Evolutionary conservation across 2,888 invertebrate genomes (phyloP), one percentile per base, ranked within the genome.

Genomic region (Mimas tiliae): DNA sequence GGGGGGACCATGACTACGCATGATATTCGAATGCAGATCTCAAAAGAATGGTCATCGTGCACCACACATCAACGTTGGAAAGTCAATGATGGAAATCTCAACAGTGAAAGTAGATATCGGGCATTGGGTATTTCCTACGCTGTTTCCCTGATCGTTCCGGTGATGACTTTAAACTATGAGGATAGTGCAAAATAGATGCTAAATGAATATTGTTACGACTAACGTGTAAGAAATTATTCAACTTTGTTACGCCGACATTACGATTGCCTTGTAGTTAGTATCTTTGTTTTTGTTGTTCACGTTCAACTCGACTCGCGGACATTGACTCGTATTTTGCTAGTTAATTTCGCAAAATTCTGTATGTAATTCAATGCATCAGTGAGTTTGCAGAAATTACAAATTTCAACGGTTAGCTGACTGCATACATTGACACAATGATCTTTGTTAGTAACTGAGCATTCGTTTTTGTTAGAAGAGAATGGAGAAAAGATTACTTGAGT

Each of bases 51-150:
- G 77, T 78, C 80, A 79, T 77, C 85, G 75, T 74, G 66, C 72
- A 74, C 69, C 72, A 80, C 83, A 83, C 84, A 85, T 87, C 80
- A 82, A 82, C 86, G 88, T 90, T 92, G 90, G 93, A 68, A 64
- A 69, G 68, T 68, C 64, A n/a, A 55, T 65, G 65, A 62, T 65
- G 51, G 65, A 65, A 65, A 58, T 55, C 55, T 65, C 47, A 38
- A 55, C 62, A 75, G 79, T 77, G 77, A 77, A 78, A 77, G 77
- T 75, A 19, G 19, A 34, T 58, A 58, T 65, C 38, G 64, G 53
- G 64, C 47, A 55, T 64, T 21, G 45, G 8, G 52, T 55, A 33
- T 64, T 45, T 64, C 58, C 42, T 38, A 58, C 58, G 58, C 58
- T 58, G 42, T 58, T 58, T 58, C 58, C 58, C 58, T 58, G 58